A percentile compares a stretch with the other conserved stretches of the same genome.
phyloP scores from a whole-genome alignment of 2,797 vertebrate species.

The Falco naumanni region DNA sequence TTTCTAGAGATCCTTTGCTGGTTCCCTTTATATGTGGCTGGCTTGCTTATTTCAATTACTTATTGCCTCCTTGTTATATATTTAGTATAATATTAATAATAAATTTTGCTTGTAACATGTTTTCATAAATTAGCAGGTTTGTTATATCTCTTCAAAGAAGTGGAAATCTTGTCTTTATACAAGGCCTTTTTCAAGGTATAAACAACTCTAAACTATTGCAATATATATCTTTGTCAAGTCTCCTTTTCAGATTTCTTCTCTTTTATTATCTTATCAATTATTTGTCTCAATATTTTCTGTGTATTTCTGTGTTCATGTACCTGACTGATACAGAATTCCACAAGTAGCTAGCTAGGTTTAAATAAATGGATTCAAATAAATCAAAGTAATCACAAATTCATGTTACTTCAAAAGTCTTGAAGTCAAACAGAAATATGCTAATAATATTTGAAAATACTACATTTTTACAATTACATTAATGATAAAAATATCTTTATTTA shows the following conservation, averaged over 20 bases:
- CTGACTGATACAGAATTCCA: background rate
- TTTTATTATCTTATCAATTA: background rate
- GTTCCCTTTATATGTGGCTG: background rate
- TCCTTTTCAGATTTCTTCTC: background rate
- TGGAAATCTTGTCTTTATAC: background rate
- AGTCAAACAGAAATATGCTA: background rate
- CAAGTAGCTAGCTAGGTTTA: background rate
- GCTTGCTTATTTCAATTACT: background rate
- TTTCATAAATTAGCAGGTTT: background rate
- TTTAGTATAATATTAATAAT: background rate
- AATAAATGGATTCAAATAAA: background rate
- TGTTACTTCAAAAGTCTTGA: background rate
- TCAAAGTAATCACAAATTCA: background rate
- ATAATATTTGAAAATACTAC: background rate
- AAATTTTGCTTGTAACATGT: fast-evolving
- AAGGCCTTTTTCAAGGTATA: background rate
- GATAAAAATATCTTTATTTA: background rate
- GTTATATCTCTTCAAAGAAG: background rate
- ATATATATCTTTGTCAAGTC: background rate
- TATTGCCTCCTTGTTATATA: background rate
- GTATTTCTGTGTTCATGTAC: background rate
- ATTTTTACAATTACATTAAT: background rate
- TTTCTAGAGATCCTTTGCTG: background rate
- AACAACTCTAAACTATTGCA: background rate
- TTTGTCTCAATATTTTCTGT: background rate